A percentile compares a stretch with the other conserved stretches of the same genome.
These are phyloP conservation scores for Nansenia antarctica DNA, from an alignment of 2,113 vertebrate genomes.

Conservation along the genomic window DNA sequence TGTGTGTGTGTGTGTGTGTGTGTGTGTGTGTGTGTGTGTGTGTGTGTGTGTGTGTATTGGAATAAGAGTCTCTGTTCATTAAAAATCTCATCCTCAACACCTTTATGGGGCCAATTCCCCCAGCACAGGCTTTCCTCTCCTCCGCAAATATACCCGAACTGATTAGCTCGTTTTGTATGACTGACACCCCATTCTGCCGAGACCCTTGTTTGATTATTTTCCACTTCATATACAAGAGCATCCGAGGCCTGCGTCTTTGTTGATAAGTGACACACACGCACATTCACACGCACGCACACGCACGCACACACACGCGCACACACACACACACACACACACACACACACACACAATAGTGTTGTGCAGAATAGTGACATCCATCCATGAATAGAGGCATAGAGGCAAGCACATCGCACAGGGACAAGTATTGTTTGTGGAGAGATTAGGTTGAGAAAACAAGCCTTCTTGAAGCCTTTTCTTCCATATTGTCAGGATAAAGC, in stretches of 20 bases:
- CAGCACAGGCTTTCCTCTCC: too few relatives aligned
- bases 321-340: not conserved
- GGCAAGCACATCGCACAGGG: not conserved
- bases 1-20: slow-evolving; percentile 3
- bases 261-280: not conserved
- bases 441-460: not conserved
- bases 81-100: too few relatives aligned
- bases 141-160: too few relatives aligned
- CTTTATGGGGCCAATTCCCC: too few relatives aligned
- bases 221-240: not conserved
- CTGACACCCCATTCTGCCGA: not conserved
- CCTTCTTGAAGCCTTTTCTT: not conserved
- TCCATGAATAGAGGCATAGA: not conserved
- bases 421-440: not conserved
- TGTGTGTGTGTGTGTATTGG: not conserved
- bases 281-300: not conserved
- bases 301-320: not conserved
- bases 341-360: not conserved
- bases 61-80: too few relatives aligned
- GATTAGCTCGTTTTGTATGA: not conserved
- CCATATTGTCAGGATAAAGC: not conserved
- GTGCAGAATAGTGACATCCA: not conserved
- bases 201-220: not conserved
- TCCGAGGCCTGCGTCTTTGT: not conserved
- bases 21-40: slow-evolving; percentile 9